Evolutionary conservation across 2,888 invertebrate genomes (phyloP).

Genomic region (Eurytoma californica): DNA sequence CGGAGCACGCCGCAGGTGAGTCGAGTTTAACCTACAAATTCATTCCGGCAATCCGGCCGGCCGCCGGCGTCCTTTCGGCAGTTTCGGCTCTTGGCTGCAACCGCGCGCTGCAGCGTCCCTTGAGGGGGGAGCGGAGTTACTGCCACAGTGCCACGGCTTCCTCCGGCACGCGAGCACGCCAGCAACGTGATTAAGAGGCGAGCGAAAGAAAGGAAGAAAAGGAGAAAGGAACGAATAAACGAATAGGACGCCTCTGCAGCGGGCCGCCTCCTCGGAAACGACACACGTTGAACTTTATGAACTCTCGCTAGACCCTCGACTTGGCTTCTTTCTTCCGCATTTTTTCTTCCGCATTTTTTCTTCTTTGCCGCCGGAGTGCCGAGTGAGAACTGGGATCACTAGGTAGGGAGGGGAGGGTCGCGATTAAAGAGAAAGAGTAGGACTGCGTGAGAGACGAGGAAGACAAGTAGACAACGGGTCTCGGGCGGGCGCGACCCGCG

Average conservation of each 20-base stretch:
- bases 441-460: not conserved
- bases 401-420: not conserved
- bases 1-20: not conserved
- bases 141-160: conserved; percentile 33
- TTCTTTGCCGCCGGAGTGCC: not conserved
- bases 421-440: not conserved
- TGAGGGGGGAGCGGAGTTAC: conserved; percentile 24
- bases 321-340: not conserved
- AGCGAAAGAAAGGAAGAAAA: no score
- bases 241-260: conserved; percentile 58
- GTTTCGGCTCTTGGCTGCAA: no score
- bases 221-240: conserved; percentile 32
- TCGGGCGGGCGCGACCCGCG: no score
- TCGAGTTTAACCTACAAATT: conserved; percentile 52
- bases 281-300: conserved; percentile 12
- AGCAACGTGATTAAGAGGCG: conserved; percentile 48
- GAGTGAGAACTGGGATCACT: not conserved
- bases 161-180: conserved; percentile 33
- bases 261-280: conserved; percentile 44
- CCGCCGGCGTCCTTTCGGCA: conserved; percentile 48
- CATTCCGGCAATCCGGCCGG: not conserved
- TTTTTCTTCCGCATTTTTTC: not conserved
- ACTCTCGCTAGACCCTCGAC: not conserved
- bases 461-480: not conserved
- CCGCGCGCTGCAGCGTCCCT: conserved; percentile 41